Base-by-base conservation (phyloP, 37 sponge, comb jelly and placozoan species). In the Chondrosia reniformis region DNA sequence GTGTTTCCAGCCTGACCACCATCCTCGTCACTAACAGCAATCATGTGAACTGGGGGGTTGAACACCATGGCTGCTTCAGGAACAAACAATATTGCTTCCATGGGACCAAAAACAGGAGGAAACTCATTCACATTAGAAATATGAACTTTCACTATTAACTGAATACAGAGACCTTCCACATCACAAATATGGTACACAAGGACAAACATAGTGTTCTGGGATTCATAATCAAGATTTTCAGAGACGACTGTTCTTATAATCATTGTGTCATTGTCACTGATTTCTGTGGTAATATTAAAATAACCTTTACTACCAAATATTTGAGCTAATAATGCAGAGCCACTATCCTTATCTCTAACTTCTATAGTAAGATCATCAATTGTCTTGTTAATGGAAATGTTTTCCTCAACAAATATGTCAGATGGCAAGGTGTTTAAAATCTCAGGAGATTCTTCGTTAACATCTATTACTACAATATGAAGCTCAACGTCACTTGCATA, bases 371-470 rank as follows among this genome's bases (percentile, higher is more conserved):
- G 40, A 1, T 19, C 72, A 13, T 55, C 15, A 46, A 80, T 79
- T 63, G 13, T 39, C 39, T 75, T 63, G n/a, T 77, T 63, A 13
- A 33, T 13, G 0, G 62, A 55, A 2, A 58, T 43, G 42, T 63
- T 75, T 49, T 83, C 84, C 39, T 42, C 45, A 15, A 80, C 49
- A 7, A 44, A 45, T 6, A 57, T 33, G 19, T 61, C 42, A 3
- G 32, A 25, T 1, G 43, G 72, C 44, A 25, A 24, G n/a, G 72
- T 38, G 3, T 31, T 39, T 34, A 10, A n/a, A 69, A 69, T 69
- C 8, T 56, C 37, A 6, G 90, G 90, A 8, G 79, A 6, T 55
- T 55, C 79, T 38, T 88, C 88, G 66, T 88, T 88, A 42, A 65
- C 55, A 38, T 88, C 88, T 3, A 21, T 44, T 22, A 88, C 46